Evolutionary conservation across 37 sponge, comb jelly and placozoan genomes (phyloP).

Genomic region (Beroe forskalii): DNA sequence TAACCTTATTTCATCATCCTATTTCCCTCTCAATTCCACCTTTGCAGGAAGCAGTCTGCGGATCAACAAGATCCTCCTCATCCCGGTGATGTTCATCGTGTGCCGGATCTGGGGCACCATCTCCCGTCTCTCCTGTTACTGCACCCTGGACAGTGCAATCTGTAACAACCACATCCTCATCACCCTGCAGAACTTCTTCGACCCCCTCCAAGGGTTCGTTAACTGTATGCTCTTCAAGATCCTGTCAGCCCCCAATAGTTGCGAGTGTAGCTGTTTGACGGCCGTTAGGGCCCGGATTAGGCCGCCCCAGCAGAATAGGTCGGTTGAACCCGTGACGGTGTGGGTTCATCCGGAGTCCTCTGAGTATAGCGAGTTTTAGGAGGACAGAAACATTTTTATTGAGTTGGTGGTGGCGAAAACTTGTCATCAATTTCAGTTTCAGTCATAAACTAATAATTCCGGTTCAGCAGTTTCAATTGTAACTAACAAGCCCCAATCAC

Average conservation of each 20-base stretch:
- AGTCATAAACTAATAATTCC: too few relatives aligned
- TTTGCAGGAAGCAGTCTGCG: neutral
- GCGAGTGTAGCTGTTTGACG: neutral
- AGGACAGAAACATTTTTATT: too few relatives aligned
- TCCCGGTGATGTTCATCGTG: neutral
- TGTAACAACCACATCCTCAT: neutral
- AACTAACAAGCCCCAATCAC: too few relatives aligned
- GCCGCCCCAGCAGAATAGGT: neutral
- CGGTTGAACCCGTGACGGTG: conserved; percentile 1
- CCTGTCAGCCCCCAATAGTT: neutral
- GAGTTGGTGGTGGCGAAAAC: too few relatives aligned
- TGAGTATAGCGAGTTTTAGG: neutral
- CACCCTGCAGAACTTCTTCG: neutral
- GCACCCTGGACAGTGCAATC: neutral
- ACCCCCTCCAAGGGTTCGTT: conserved; percentile 40
- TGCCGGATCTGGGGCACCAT: conserved; percentile 1
- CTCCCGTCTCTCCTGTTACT: neutral
- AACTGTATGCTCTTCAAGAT: conserved; percentile 38
- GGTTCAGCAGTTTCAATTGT: too few relatives aligned
- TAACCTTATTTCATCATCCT: too few relatives aligned
- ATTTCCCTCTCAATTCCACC: too few relatives aligned
- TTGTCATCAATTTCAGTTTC: too few relatives aligned
- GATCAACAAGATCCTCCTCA: conserved; percentile 8
- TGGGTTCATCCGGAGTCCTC: neutral
- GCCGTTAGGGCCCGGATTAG: neutral